Percentiles rank a stretch among this genome's conserved stretches.
Conservation (phyloP, 1,140 invertebrate species). For the Agrilus planipennis region DNA sequence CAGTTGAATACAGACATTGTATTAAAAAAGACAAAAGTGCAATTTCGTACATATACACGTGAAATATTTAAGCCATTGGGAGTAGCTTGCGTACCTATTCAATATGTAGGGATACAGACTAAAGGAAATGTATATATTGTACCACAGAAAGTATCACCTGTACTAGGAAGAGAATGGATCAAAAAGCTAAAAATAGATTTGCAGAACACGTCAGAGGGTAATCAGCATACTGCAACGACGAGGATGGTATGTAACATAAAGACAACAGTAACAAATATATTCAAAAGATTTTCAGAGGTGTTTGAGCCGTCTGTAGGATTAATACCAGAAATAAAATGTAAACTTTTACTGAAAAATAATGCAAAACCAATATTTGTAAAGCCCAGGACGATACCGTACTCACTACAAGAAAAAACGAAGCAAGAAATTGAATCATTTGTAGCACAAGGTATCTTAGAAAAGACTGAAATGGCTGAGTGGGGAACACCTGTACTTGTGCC, state of each 20-base stretch:
- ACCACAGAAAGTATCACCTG: too few species aligned
- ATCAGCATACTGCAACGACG: too few species aligned
- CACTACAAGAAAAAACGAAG: constrained; percentile 13
- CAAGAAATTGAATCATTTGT: constrained; percentile 19
- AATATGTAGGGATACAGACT: not conserved
- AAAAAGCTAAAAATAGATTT: too few species aligned
- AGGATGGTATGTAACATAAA: too few species aligned
- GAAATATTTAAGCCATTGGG: not conserved
- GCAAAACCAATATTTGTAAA: constrained; percentile 1
- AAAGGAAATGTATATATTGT: not conserved
- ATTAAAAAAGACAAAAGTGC: not conserved
- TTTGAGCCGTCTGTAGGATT: constrained; percentile 3
- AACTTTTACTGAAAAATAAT: not conserved
- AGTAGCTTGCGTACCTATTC: not conserved
- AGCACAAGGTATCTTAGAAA: constrained; percentile 19
- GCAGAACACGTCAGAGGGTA: too few species aligned
- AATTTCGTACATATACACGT: not conserved
- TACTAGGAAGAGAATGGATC: too few species aligned
- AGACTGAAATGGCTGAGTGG: constrained; percentile 29
- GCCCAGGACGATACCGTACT: constrained; percentile 14
- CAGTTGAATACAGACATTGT: not conserved
- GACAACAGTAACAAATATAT: not conserved
- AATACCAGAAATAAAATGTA: not conserved
- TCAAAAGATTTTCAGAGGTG: not conserved
- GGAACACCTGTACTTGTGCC: constrained; percentile 33